Evolutionary conservation across 2,888 invertebrate genomes (phyloP), one percentile per base, ranked within the genome.

Genomic region (Lymantria monacha): DNA sequence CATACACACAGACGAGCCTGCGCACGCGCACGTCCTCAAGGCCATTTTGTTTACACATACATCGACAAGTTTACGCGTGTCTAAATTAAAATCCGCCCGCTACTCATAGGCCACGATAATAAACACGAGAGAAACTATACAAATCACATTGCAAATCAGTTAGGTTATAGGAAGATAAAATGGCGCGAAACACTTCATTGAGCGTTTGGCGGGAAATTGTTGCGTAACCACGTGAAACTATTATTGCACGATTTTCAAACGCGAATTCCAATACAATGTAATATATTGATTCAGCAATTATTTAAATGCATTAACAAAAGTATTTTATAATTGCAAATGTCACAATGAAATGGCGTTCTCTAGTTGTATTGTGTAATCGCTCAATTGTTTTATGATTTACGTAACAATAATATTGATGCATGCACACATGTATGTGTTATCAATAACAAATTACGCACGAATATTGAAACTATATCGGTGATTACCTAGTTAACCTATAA

Each of bases 111-210:
- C 63, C 57, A 55, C 64, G 52, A 58, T 63, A 55, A 63, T 64
- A 63, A 68, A 69, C 69, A 60, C 49, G n/a, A 52, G 61, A 55
- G 55, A 61, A 57, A 61, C 57, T 49, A 62, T 56, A 49, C 59
- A 63, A 69, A 66, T 57, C 57, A 60, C 80, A 70, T 63, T 69
- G 65, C 58, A 63, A 86, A 77, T 76, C 69, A 57, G 79, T 70
- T 74, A 79, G 59, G 68, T 80, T 72, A 74, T 73, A 73, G 50
- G 55, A 51, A 53, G 66, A 65, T 70, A 74, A 83, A 85, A 84
- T 85, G 85, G 87, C 89, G 88, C 81, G 87, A 87, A 89, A 76
- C 80, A 79, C 80, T 86, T 64, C 89, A 88, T 88, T 87, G 87
- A 87, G 63, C 73, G 56, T 74, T 83, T 84, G 85, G 88, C 88